Evolutionary conservation across 2,113 vertebrate species (phyloP).

Genomic region (Paraplagusia blochii): DNA sequence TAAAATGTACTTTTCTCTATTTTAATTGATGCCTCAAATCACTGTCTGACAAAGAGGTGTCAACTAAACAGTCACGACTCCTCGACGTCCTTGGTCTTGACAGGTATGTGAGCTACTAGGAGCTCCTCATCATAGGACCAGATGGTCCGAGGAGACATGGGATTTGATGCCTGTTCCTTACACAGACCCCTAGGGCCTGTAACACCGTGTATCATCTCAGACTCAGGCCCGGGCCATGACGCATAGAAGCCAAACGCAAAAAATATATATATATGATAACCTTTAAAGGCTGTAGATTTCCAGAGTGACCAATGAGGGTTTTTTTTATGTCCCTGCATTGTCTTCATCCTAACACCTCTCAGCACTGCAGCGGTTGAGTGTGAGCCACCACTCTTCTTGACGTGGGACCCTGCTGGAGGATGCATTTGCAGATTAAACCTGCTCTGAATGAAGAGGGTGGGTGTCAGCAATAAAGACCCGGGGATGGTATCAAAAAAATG

Average conservation of each 20-base stretch:
- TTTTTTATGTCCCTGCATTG: too few relatives aligned
- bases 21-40: constrained; percentile 2
- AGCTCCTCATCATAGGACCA: constrained; percentile 44
- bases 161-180: constrained; percentile 50
- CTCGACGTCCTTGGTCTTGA: neutral
- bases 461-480: constrained; percentile 22
- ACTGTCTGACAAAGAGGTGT: constrained; percentile 10
- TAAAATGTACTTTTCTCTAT: too few relatives aligned
- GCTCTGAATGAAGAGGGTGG: constrained; percentile 33
- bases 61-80: constrained; percentile 27
- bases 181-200: constrained; percentile 32
- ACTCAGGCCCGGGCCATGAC: constrained; percentile 59
- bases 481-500: too few relatives aligned
- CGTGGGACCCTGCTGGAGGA: constrained; percentile 24
- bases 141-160: constrained; percentile 45
- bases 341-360: constrained; percentile 1
- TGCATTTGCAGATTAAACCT: constrained; percentile 58
- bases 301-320: too few relatives aligned
- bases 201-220: constrained; percentile 38
- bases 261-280: constrained; percentile 1
- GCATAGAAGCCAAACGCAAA: constrained; percentile 44
- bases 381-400: constrained; percentile 46
- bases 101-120: constrained; percentile 14
- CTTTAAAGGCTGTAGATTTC: too few relatives aligned
- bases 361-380: constrained; percentile 4